These are phyloP conservation scores for Smutsia gigantea DNA, from an alignment of 2,797 vertebrate species.

Conservation along the genomic window DNA sequence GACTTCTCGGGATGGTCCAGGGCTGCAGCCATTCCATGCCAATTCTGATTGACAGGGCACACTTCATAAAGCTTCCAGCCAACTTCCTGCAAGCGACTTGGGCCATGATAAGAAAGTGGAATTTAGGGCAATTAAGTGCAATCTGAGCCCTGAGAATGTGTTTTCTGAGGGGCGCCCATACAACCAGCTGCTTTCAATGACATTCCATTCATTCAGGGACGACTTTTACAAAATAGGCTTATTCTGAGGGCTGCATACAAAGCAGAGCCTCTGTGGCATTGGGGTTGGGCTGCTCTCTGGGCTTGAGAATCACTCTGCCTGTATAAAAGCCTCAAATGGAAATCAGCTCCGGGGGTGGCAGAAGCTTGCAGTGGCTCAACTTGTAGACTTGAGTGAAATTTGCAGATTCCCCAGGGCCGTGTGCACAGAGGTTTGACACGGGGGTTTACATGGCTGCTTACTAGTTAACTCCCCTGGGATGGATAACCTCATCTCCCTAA, in stretches of 20 bases:
- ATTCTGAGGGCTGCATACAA: constrained; percentile 73
- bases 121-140: constrained; percentile 84
- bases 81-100: constrained; percentile 83
- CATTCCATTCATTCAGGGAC: constrained; percentile 82
- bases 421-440: background rate
- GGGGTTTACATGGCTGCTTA: rapidly evolving
- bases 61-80: constrained; percentile 83
- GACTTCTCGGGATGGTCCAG: constrained; percentile 49
- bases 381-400: background rate
- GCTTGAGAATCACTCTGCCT: background rate
- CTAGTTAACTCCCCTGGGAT: background rate
- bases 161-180: constrained; percentile 79
- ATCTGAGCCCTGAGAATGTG: constrained; percentile 80
- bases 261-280: background rate
- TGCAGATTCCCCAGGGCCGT: background rate
- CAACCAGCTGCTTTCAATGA: constrained; percentile 83
- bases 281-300: background rate
- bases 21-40: constrained; percentile 71
- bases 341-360: background rate
- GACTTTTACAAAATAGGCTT: constrained; percentile 79
- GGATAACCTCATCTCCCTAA: background rate
- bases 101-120: constrained; percentile 86
- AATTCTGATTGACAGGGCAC: constrained; percentile 82
- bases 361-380: background rate
- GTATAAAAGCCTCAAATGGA: background rate